A percentile compares a stretch with the other conserved stretches of the same genome.
Conservation (phyloP, 2,113 vertebrate genomes). For the Pedionomus torquatus region DNA sequence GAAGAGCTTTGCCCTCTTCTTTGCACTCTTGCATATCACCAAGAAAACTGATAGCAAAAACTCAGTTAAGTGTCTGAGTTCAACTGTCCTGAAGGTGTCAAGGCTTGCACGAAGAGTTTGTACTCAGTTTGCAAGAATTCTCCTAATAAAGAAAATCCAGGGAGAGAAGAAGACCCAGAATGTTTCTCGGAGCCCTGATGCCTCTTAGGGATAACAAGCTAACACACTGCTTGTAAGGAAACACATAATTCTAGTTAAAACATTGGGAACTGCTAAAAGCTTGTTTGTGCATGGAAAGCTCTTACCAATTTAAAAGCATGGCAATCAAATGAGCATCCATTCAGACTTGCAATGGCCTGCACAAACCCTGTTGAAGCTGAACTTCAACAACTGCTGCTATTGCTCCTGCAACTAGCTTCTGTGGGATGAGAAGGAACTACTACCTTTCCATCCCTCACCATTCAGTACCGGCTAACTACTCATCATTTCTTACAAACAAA, state of each 20-base stretch:
- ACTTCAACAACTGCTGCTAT: rapidly evolving
- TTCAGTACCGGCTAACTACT: background rate
- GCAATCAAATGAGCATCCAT: background rate
- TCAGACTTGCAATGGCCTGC: background rate
- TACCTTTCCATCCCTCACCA: background rate
- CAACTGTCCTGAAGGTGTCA: background rate
- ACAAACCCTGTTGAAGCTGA: background rate
- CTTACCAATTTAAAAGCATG: background rate
- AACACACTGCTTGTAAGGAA: background rate
- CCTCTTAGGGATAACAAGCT: background rate
- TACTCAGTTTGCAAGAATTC: background rate
- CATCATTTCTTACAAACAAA: background rate
- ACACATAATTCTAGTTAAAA: background rate
- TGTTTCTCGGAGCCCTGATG: background rate
- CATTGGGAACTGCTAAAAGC: background rate
- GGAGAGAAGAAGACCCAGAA: background rate
- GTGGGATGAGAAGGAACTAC: rapidly evolving
- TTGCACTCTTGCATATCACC: background rate
- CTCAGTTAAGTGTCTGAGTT: background rate
- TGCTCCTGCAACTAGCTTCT: background rate
- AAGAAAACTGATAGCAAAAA: background rate
- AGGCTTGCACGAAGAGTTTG: background rate
- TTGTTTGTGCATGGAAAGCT: background rate
- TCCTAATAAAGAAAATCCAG: background rate
- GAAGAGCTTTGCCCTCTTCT: background rate